Evolutionary conservation across 2,113 vertebrate species (phyloP), one percentile per base, ranked within the genome.

Genomic region (Mus spicilegus): DNA sequence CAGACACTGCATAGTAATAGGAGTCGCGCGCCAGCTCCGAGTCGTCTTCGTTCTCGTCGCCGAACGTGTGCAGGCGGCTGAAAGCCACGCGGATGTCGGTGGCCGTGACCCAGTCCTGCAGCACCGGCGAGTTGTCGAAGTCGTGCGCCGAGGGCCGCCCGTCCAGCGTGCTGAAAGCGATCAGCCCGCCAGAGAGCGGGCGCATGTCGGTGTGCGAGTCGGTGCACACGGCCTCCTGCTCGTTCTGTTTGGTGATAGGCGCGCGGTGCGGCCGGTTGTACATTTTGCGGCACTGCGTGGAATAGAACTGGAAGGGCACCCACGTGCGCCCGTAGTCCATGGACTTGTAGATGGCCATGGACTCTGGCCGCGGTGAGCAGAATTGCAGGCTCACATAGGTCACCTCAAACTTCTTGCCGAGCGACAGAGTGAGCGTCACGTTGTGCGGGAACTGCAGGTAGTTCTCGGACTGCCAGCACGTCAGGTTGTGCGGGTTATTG

Each of bases 41-140:
- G 97, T 99, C 99, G 92, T 99, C 99, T 98, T 99, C 99, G 96
- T 99, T 99, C 98, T 99, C 99, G 96, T 99, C 99, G 36, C 99
- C 99, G 97, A 99, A 99, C 16, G 99, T 99, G 98, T 99, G 99
- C 97, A 99, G 97, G 93, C 99, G 99, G 96, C 99, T 99, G 98
- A 99, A 99, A 92, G 98, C 98, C 97, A 99, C 99, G 72, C 99
- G 99, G 97, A 99, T 99, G 97, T 99, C 99, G 6, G 99, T 99
- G 98, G 99, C 99, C 9, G 99, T 99, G 82, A 99, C 99, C 99
- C 99, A 99, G 99, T 99, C 99, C 99, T 99, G 99, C 93, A 99
- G 99, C 96, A 99, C 99, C 1, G 99, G 99, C 39, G 99, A 99
- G 98, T 99, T 99, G 99, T 99, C 99, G 98, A 99, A 99, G 99